phyloP scores from a whole-genome alignment of 2,888 invertebrate genomes.

The Acanthosepion pharaonis region DNA sequence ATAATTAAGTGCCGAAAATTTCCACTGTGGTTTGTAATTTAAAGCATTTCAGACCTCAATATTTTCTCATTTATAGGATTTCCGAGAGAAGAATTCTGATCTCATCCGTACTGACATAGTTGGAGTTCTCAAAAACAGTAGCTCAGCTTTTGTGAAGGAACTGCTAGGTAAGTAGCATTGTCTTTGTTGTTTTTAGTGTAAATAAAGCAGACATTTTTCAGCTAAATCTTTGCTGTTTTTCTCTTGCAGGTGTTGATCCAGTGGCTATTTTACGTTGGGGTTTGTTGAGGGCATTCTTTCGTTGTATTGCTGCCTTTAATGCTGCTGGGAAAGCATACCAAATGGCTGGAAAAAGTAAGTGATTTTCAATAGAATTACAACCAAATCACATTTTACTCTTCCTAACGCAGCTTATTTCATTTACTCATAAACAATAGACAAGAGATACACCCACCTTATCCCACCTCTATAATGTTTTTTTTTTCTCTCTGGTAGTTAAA shows the following conservation, averaged over 20 bases:
- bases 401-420: no score
- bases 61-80: slow-evolving; percentile 78
- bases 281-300: slow-evolving; percentile 87
- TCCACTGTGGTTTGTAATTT: no score
- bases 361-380: not conserved
- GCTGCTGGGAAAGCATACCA: slow-evolving; percentile 77
- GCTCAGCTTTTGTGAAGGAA: slow-evolving; percentile 92
- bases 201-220: not conserved
- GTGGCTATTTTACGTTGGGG: slow-evolving; percentile 86
- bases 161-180: slow-evolving; percentile 81
- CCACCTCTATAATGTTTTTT: no score
- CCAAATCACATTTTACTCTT: not conserved
- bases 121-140: slow-evolving; percentile 92
- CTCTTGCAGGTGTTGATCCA: slow-evolving; percentile 71
- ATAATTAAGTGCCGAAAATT: no score
- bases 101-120: slow-evolving; percentile 95
- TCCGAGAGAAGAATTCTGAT: slow-evolving; percentile 96
- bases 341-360: slow-evolving; percentile 62
- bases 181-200: not conserved
- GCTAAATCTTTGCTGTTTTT: not conserved
- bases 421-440: no score
- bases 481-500: no score
- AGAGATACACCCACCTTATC: no score
- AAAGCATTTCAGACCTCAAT: no score
- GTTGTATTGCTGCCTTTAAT: slow-evolving; percentile 91